Base-by-base conservation (phyloP, 1,140 invertebrate species). In the Chironomus tepperi region DNA sequence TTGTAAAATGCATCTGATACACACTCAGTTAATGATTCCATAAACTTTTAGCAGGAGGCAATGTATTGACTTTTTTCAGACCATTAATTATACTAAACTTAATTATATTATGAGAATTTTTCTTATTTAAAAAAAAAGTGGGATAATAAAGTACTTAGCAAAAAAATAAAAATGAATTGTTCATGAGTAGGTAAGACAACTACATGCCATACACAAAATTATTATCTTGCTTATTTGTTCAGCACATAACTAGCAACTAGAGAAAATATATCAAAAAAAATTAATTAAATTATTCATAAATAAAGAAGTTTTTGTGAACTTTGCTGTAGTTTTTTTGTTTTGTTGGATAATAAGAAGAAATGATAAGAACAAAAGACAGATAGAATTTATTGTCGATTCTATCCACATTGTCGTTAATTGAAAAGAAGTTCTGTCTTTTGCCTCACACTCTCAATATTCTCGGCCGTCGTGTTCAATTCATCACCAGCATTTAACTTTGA, bases 371-470 rank as follows among this genome's bases (percentile, higher is more conserved):
- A 34, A 34, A 34, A 34, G n/a, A 34, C 24, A 34, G 24, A 34
- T 34, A 34, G 24, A 34, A 34, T 34, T 34, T 34, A 34, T 34
- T 34, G 24, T 34, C 24, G 5, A 34, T 34, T 57, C 47, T 57
- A 57, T 57, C 47, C 10, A 34, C 24, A 34, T n/a, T n/a, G n/a
- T n/a, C n/a, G 19, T 21, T 70, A 70, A 21, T 70, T 70, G 1
- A 70, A 70, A 10, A 70, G 65, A 15, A 70, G 9, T 70, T 70
- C 65, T 10, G 65, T 70, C 18, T 70, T 70, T 70, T 70, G 65
- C 10, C 65, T n/a, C n/a, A 70, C 65, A 70, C 16, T 19, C 19
- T 70, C 65, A 21, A 70, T 70, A 21, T 70, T 70, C 18, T 70
- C 65, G 3, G 65, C 65, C 9, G 65, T 70, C 12, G 65, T 19